These are phyloP conservation scores for Ephestia elutella DNA, from an alignment of 1,140 invertebrate genomes.

Conservation along the genomic window DNA sequence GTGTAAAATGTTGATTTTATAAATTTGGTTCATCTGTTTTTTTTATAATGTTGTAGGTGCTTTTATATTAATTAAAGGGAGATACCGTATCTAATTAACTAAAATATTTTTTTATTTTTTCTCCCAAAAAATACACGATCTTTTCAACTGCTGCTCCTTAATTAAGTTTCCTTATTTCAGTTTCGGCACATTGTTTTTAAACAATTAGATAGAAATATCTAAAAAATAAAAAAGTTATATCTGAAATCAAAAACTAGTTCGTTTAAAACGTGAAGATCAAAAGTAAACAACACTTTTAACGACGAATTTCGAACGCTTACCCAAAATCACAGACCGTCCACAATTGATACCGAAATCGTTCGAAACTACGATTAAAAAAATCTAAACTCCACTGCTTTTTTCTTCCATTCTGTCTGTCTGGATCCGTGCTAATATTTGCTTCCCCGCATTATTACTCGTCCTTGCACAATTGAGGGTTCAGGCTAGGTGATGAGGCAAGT, in stretches of 20 bases:
- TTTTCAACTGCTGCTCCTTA: too few relatives aligned
- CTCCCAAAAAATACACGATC: too few relatives aligned
- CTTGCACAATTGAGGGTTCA: conserved; percentile 53
- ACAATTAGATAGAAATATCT: too few relatives aligned
- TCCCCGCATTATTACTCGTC: conserved; percentile 62
- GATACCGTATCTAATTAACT: too few relatives aligned
- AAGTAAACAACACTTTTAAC: not conserved
- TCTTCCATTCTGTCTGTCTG: conserved; percentile 43
- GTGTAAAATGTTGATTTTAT: not conserved
- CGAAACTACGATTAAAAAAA: conserved; percentile 16
- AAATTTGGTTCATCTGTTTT: not conserved
- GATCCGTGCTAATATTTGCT: conserved; percentile 62
- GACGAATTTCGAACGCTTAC: not conserved
- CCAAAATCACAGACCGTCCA: not conserved
- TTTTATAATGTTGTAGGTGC: not conserved
- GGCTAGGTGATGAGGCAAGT: not conserved
- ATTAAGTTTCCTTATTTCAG: too few relatives aligned
- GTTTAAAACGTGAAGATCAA: too few relatives aligned
- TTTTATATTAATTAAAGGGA: not conserved
- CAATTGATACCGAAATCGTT: conserved; percentile 10
- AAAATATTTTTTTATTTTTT: too few relatives aligned
- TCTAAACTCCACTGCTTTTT: conserved; percentile 27
- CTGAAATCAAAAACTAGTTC: too few relatives aligned
- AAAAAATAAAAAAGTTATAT: too few relatives aligned
- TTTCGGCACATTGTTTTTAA: too few relatives aligned